Evolutionary conservation across 2,797 vertebrate genomes (phyloP).

Genomic region (Hozukius guyotensis): DNA sequence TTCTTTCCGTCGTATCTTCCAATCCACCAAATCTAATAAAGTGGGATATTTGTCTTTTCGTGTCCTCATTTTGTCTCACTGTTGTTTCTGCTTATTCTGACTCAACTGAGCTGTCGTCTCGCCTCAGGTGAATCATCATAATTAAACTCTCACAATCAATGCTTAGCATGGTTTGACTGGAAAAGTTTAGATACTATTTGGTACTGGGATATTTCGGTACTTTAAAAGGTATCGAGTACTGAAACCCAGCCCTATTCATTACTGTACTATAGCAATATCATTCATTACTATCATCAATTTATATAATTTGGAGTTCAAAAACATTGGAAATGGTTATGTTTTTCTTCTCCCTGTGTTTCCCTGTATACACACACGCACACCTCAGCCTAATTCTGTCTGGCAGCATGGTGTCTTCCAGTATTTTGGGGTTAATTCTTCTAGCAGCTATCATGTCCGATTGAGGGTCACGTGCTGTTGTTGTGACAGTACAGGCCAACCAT

Average conservation of each 20-base stretch:
- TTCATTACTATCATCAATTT: too few relatives aligned
- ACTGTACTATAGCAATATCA: too few relatives aligned
- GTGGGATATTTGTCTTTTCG: neutral
- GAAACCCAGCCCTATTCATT: too few relatives aligned
- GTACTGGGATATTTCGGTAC: too few relatives aligned
- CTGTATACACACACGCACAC: constrained; percentile 3
- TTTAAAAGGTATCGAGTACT: too few relatives aligned
- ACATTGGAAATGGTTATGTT: too few relatives aligned
- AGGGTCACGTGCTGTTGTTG: constrained; percentile 47
- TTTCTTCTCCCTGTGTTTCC: neutral
- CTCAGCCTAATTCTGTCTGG: constrained; percentile 10
- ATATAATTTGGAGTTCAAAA: too few relatives aligned
- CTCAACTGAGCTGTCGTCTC: neutral
- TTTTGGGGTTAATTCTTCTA: constrained; percentile 46
- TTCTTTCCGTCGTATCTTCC: neutral
- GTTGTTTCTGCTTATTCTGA: neutral
- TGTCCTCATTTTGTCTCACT: neutral
- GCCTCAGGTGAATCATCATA: neutral
- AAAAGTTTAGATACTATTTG: too few relatives aligned
- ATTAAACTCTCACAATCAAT: neutral
- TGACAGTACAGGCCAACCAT: neutral
- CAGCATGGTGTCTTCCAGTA: neutral
- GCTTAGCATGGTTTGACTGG: too few relatives aligned
- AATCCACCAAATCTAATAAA: constrained; percentile 16
- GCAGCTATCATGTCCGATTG: constrained; percentile 2